A percentile compares a stretch with the other conserved stretches of the same genome.
These are phyloP conservation scores for Microctenopoma stevenorrisi DNA, from an alignment of 2,797 vertebrate species.

Conservation along the genomic window DNA sequence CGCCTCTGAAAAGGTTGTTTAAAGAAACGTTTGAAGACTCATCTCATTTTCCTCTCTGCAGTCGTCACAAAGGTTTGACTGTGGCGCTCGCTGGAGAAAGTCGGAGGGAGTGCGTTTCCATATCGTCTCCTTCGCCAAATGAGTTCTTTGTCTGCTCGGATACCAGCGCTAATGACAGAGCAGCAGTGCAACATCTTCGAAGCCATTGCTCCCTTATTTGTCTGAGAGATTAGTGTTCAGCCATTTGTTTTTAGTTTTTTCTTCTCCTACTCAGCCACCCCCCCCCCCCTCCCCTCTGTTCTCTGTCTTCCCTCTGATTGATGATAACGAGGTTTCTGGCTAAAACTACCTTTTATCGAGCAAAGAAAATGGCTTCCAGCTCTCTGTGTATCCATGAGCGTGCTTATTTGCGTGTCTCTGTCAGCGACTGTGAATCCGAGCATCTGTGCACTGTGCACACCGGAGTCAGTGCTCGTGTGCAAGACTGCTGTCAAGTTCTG, in stretches of 20 bases:
- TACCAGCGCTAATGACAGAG: conserved; percentile 56
- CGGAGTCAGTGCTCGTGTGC: neutral
- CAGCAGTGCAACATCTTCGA: conserved; percentile 56
- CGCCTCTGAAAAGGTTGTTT: conserved; percentile 36
- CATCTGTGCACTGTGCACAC: conserved; percentile 10
- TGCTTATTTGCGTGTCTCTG: conserved; percentile 4
- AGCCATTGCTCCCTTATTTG: conserved; percentile 54
- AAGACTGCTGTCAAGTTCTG: conserved; percentile 7
- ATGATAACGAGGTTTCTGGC: conserved; percentile 58
- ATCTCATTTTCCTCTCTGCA: conserved; percentile 36
- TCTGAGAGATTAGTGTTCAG: conserved; percentile 48
- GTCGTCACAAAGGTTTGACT: conserved; percentile 8
- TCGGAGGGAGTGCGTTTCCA: conserved; percentile 34
- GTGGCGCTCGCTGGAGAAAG: conserved; percentile 5
- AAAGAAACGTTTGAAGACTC: conserved; percentile 47
- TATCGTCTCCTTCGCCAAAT: conserved; percentile 52
- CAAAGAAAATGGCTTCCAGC: conserved; percentile 56
- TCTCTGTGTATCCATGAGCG: neutral
- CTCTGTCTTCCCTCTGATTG: conserved; percentile 41
- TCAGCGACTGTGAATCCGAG: conserved; percentile 14
- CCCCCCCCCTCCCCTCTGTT: conserved; percentile 8
- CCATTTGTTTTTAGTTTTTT: conserved; percentile 1
- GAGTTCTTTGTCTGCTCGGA: conserved; percentile 54
- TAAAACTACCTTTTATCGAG: conserved; percentile 48
- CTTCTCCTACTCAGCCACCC: conserved; percentile 17